Conservation (phyloP, 2,888 invertebrate species). For the Hirtodrosophila confusa region DNA sequence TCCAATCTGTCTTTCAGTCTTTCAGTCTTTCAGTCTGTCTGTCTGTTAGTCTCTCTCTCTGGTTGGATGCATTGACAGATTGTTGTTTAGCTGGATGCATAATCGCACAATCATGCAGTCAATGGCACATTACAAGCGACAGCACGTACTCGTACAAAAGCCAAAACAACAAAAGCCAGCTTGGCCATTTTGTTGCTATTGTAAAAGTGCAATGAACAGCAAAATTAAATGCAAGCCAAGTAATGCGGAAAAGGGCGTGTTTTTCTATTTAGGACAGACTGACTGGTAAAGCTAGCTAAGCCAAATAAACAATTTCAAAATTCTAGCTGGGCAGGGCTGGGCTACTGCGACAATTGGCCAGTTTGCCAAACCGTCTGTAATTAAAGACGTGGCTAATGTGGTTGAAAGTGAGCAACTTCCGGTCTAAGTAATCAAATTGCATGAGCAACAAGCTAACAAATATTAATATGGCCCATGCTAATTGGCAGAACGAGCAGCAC, state of each 20-base stretch:
- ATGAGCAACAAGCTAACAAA: conserved; percentile 39
- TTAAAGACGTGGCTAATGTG: conserved; percentile 63
- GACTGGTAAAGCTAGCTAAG: conserved; percentile 7
- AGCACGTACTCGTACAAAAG: conserved; percentile 43
- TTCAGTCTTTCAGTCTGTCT: conserved; percentile 7
- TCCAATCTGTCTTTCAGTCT: conserved; percentile 15
- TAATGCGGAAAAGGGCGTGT: conserved; percentile 78
- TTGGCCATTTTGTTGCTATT: conserved; percentile 60
- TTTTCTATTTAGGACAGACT: conserved; percentile 54
- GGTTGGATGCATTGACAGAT: conserved; percentile 77
- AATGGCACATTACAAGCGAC: conserved; percentile 75
- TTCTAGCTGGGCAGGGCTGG: conserved; percentile 32
- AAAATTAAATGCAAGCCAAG: conserved; percentile 72
- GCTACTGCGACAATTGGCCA: conserved; percentile 35
- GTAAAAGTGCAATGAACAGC: conserved; percentile 80
- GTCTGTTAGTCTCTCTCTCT: conserved; percentile 37
- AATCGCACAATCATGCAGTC: conserved; percentile 79
- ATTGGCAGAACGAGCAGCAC: conserved; percentile 66
- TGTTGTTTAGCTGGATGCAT: conserved; percentile 67
- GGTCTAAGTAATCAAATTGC: conserved; percentile 54
- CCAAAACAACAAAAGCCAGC: conserved; percentile 7
- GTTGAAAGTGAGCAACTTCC: conserved; percentile 66
- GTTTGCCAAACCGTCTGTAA: conserved; percentile 28
- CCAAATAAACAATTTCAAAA: conserved; percentile 39
- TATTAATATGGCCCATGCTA: conserved; percentile 56